Percentiles rank a stretch among this genome's conserved stretches.
Conservation (phyloP, 2,888 invertebrate genomes). For the Cantharis lateralis region DNA sequence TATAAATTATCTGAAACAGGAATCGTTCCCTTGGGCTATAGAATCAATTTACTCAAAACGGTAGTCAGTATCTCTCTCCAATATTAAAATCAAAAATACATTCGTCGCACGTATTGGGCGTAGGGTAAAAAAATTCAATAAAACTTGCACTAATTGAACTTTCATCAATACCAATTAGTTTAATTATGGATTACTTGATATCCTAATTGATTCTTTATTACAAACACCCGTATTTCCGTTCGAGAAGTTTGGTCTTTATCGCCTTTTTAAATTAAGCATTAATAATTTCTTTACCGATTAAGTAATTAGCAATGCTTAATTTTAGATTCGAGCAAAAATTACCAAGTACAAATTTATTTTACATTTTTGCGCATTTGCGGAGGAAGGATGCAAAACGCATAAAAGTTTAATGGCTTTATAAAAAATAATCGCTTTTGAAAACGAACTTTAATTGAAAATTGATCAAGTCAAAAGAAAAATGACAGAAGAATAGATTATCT, state of each 20-base stretch:
- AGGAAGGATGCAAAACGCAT: neutral
- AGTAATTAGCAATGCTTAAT: neutral
- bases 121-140: slow-evolving; percentile 3
- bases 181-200: slow-evolving; percentile 45
- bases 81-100: neutral
- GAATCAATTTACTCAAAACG: slow-evolving; percentile 21
- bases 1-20: slow-evolving; percentile 32
- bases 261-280: slow-evolving; percentile 4
- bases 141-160: slow-evolving; percentile 36
- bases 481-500: neutral
- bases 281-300: neutral
- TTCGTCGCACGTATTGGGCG: neutral
- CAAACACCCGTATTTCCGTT: slow-evolving; percentile 39
- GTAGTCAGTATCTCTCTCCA: slow-evolving; percentile 13
- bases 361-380: neutral
- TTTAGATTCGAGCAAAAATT: neutral
- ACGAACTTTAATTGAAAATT: neutral
- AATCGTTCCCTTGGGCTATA: slow-evolving; percentile 24
- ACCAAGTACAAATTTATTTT: neutral
- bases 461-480: neutral
- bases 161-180: slow-evolving; percentile 49
- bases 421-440: neutral
- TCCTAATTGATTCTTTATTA: slow-evolving; percentile 49
- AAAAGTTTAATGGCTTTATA: neutral
- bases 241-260: slow-evolving; percentile 19